Conservation (phyloP, 2,888 invertebrate species). For the Archips crataeganus region DNA sequence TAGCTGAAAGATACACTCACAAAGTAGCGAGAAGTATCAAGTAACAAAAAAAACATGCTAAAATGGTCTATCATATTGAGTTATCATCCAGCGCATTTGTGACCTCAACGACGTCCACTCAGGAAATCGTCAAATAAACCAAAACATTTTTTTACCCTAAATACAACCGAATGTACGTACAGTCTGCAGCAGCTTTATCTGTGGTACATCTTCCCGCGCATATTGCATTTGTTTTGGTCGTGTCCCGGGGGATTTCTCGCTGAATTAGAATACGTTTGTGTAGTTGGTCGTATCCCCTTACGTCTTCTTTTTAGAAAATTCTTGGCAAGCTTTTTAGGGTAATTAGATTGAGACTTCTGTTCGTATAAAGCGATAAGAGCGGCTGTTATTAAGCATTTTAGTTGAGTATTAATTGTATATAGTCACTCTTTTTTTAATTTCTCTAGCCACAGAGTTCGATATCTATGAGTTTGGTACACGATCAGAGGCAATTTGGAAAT, state of each 20-base stretch:
- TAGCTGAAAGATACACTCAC: too few relatives aligned
- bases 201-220: conserved; percentile 55
- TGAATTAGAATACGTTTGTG: conserved; percentile 39
- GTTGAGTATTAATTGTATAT: not conserved
- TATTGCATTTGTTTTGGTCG: conserved; percentile 29
- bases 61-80: too few relatives aligned
- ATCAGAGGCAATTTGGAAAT: too few relatives aligned
- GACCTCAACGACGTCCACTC: too few relatives aligned
- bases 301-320: conserved; percentile 6
- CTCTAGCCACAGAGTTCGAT: too few relatives aligned
- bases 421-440: not conserved
- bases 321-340: not conserved
- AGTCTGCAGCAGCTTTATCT: conserved; percentile 52
- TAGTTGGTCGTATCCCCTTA: conserved; percentile 27
- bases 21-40: too few relatives aligned
- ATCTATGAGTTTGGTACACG: too few relatives aligned
- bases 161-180: conserved; percentile 20
- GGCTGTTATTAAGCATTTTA: not conserved
- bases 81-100: too few relatives aligned
- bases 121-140: not conserved
- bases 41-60: too few relatives aligned
- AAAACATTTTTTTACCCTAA: not conserved
- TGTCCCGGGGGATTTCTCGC: conserved; percentile 30
- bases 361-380: not conserved
- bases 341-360: conserved; percentile 6